Evolutionary conservation across 2,888 invertebrate species (phyloP).

Genomic region (Exephanes ischioxanthus): DNA sequence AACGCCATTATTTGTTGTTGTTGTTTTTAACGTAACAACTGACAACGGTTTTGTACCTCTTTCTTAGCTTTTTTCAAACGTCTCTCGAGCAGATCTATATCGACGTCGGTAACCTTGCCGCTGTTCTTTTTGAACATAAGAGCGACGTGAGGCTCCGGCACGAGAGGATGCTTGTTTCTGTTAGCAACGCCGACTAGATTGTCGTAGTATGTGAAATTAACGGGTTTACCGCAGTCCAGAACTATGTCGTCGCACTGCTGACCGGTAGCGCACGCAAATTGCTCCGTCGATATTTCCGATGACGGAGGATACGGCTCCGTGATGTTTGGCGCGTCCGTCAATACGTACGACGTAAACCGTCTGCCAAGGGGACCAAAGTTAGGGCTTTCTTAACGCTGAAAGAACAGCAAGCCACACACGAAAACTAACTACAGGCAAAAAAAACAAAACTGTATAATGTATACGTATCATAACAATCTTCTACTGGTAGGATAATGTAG

Average conservation of each 20-base stretch:
- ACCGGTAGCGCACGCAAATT: slow-evolving; percentile 76
- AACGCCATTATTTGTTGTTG: not conserved
- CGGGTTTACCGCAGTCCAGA: slow-evolving; percentile 93
- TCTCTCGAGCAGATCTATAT: slow-evolving; percentile 91
- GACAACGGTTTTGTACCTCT: slow-evolving; percentile 85
- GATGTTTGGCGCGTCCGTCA: slow-evolving; percentile 80
- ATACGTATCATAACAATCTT: not conserved
- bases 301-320: slow-evolving; percentile 71
- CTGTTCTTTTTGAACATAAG: slow-evolving; percentile 91
- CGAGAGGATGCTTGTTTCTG: slow-evolving; percentile 92
- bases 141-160: slow-evolving; percentile 93
- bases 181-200: slow-evolving; percentile 94
- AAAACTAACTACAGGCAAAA: slow-evolving; percentile 84
- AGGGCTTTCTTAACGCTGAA: slow-evolving; percentile 83
- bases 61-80: slow-evolving; percentile 92
- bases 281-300: slow-evolving; percentile 71
- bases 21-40: not conserved
- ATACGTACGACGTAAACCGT: slow-evolving; percentile 81
- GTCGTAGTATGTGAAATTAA: slow-evolving; percentile 95
- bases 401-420: slow-evolving; percentile 84
- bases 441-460: slow-evolving; percentile 76
- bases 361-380: slow-evolving; percentile 83
- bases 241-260: slow-evolving; percentile 87
- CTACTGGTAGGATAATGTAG: not conserved
- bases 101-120: slow-evolving; percentile 88